Evolutionary conservation across 2,888 invertebrate species (phyloP), one percentile per base, ranked within the genome.

Genomic region (Cryptosula pallasiana): DNA sequence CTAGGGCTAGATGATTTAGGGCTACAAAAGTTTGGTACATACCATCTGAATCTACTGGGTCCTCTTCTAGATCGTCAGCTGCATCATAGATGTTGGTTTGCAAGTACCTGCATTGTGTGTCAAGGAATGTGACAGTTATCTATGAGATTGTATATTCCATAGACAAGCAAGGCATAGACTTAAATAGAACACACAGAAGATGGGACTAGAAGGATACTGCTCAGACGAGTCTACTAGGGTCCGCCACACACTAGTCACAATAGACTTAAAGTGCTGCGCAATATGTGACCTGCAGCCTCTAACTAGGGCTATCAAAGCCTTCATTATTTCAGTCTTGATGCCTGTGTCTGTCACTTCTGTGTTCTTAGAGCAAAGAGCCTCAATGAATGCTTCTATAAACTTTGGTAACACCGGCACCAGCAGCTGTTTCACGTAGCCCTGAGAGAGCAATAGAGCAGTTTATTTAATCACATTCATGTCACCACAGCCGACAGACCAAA

Each of bases 151-250:
- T n/a, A n/a, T n/a, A n/a, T n/a, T n/a, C n/a, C n/a, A n/a, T n/a
- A n/a, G n/a, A n/a, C n/a, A n/a, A n/a, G n/a, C n/a, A n/a, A n/a
- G n/a, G n/a, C n/a, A n/a, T n/a, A n/a, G n/a, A n/a, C n/a, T n/a
- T n/a, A n/a, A n/a, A n/a, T n/a, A n/a, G n/a, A n/a, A n/a, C n/a
- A n/a, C n/a, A n/a, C n/a, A 45, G 45, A 13, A 45, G 5, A 45
- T 5, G 9, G 16, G 20, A 69, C 35, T 27, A 16, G 74, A 16
- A 82, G 81, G 83, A 83, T 85, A 86, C 77, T 88, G 86, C 76
- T 89, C 88, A 0, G 90, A 90, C 77, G 89, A 89, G 76, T 89
- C 88, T 35, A 89, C 90, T n/a, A 91, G 86, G 55, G 89, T 87
- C 75, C 87, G 87, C 91, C 91, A 91, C 29, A 91, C 87, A 0